Conservation (phyloP, 2,797 vertebrate genomes). For the Ptychobarbus kaznakovi region DNA sequence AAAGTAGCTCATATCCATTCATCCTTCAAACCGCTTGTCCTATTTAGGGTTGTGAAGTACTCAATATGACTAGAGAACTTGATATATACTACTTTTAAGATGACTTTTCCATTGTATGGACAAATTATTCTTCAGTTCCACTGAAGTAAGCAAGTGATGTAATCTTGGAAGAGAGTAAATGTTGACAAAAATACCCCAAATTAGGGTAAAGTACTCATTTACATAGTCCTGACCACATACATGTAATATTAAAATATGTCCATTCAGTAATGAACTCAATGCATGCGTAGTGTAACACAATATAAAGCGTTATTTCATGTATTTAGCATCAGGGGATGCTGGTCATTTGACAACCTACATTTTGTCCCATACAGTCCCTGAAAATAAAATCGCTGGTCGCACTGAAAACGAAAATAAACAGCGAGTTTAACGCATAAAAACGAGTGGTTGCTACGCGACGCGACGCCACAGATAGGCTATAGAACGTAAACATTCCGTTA, state of each 20-base stretch:
- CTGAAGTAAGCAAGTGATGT: background rate
- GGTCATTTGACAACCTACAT: background rate
- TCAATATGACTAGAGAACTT: background rate
- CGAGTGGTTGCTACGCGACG: slow-evolving; percentile 28
- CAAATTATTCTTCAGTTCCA: background rate
- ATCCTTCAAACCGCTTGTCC: background rate
- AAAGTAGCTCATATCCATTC: background rate
- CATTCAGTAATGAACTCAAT: too few relatives aligned
- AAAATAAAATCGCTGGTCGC: background rate
- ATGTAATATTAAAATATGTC: background rate
- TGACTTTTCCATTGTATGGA: background rate
- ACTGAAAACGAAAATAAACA: slow-evolving; percentile 4
- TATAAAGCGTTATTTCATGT: background rate
- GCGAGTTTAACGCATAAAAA: background rate
- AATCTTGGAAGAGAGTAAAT: background rate
- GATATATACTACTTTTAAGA: background rate
- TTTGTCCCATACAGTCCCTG: background rate
- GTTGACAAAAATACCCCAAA: background rate
- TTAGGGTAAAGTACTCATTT: background rate
- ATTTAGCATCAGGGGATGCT: background rate
- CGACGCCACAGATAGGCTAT: background rate
- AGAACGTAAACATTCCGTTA: background rate
- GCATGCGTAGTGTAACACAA: background rate
- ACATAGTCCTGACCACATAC: background rate
- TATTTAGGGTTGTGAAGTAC: background rate